These are phyloP conservation scores for Ectemnius cavifrons DNA, from an alignment of 2,888 invertebrate genomes.

Conservation along the genomic window DNA sequence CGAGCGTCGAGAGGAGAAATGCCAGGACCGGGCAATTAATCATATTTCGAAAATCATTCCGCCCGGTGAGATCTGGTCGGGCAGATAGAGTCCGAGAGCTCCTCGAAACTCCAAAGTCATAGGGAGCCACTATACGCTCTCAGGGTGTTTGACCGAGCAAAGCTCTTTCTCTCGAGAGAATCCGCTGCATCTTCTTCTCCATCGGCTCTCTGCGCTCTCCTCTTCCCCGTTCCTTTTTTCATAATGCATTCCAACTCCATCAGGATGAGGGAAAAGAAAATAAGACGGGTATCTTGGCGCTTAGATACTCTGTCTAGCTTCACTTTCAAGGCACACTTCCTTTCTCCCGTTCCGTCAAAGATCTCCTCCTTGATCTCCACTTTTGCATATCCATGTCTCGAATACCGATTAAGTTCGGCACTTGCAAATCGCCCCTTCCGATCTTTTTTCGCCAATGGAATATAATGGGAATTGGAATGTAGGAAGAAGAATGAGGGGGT, in stretches of 20 bases:
- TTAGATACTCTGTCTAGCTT: neutral
- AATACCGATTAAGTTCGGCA: too few relatives aligned
- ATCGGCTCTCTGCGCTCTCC: constrained; percentile 4
- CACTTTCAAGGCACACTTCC: neutral
- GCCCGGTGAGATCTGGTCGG: constrained; percentile 73
- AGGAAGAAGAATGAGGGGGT: too few relatives aligned
- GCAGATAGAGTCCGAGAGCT: constrained; percentile 70
- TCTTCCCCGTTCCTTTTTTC: constrained; percentile 25
- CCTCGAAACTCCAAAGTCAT: constrained; percentile 72
- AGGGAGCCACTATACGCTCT: constrained; percentile 61
- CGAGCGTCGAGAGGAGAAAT: constrained; percentile 62
- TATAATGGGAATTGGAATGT: too few relatives aligned
- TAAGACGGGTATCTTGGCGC: neutral
- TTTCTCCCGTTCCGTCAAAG: constrained; percentile 7
- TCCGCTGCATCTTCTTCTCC: constrained; percentile 35
- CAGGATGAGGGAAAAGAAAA: constrained; percentile 7
- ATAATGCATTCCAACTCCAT: constrained; percentile 47
- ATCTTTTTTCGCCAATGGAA: too few relatives aligned
- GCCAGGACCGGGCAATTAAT: constrained; percentile 75
- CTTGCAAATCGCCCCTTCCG: too few relatives aligned
- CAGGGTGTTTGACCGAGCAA: constrained; percentile 62
- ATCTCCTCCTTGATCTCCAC: neutral
- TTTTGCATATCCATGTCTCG: too few relatives aligned
- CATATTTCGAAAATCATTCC: constrained; percentile 78
- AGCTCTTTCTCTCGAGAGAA: constrained; percentile 57